Base-by-base conservation (phyloP, 2,113 vertebrate genomes). In the Chaenocephalus aceratus region DNA sequence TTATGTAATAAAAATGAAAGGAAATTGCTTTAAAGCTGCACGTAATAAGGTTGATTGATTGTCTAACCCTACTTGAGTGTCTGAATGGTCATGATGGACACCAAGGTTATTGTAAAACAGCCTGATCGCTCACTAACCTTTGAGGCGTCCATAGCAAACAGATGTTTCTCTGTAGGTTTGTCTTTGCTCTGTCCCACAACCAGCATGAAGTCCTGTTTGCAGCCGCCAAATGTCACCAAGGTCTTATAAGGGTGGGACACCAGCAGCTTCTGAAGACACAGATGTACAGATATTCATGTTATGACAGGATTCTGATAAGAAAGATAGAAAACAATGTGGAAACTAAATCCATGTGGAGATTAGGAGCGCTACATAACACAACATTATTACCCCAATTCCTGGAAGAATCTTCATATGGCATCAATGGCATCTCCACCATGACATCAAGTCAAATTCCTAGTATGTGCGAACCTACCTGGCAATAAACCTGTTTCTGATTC, bases 171-270 rank as follows among this genome's bases (percentile, higher is more conserved):
- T 15, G 96, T 96, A 36, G 95, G 89, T 86, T 94, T 97, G 67
- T 97, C 96, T 91, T 96, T 97, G 89, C 73, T 89, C 74, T 92
- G 91, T 56, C 88, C 86, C 89, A 97, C 95, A 75, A 97, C 96
- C 90, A 99, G 90, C 97, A 99, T 98, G 86, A 99, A 97, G 86
- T 97, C 96, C 86, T 99, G 96, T 78, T 94, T 95, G 88, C 95
- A 97, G 77, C 97, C 97, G 86, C 98, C 98, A 0, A 99, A 99
- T 6, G 96, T 98, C 95, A 98, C 95, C 86, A 99, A 91, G 80
- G 89, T 97, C 91, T 95, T 98, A 70, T 97, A 96, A 13, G 90
- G 72, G 65, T 97, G 96, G 36, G 96, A 97, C 79, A 94, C 87
- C 89, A 97, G 94, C 74, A 95, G 89, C 78, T 95, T 96, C 98